Evolutionary conservation across 2,113 vertebrate species (phyloP).

Genomic region (Rhizomys pruinosus): DNA sequence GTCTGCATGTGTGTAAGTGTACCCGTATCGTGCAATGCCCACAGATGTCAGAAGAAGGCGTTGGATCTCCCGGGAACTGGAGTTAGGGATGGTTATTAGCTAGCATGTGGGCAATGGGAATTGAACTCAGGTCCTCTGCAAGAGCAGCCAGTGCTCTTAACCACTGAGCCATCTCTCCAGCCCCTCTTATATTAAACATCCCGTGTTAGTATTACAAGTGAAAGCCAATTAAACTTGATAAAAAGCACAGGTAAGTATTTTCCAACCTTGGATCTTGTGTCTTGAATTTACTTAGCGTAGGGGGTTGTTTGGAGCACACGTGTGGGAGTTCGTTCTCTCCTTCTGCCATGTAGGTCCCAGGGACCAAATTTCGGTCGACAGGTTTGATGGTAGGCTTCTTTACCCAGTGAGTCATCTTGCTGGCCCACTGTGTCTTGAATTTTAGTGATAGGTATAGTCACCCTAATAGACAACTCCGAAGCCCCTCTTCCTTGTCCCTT

Average conservation of each 20-base stretch:
- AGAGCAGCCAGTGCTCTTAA: no score
- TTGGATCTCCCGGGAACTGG: no score
- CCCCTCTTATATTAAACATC: no score
- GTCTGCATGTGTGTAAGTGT: no score
- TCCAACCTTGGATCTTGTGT: background rate
- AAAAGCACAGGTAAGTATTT: conserved; percentile 30
- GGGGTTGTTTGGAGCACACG: background rate
- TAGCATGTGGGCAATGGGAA: no score
- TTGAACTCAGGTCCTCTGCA: no score
- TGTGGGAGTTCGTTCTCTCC: background rate
- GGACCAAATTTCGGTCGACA: background rate
- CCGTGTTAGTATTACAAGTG: background rate
- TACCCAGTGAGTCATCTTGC: background rate
- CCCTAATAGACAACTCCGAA: background rate
- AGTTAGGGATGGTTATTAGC: no score
- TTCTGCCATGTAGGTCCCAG: background rate
- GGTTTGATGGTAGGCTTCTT: background rate
- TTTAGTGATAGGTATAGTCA: background rate
- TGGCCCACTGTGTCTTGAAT: background rate
- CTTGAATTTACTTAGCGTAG: background rate
- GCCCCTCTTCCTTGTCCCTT: background rate
- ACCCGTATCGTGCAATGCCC: no score
- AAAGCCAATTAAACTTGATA: conserved; percentile 29
- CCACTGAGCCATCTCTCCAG: no score
- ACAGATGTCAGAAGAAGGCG: no score